These are phyloP conservation scores for Lontra canadensis DNA, from an alignment of 2,113 vertebrate species.

Conservation along the genomic window DNA sequence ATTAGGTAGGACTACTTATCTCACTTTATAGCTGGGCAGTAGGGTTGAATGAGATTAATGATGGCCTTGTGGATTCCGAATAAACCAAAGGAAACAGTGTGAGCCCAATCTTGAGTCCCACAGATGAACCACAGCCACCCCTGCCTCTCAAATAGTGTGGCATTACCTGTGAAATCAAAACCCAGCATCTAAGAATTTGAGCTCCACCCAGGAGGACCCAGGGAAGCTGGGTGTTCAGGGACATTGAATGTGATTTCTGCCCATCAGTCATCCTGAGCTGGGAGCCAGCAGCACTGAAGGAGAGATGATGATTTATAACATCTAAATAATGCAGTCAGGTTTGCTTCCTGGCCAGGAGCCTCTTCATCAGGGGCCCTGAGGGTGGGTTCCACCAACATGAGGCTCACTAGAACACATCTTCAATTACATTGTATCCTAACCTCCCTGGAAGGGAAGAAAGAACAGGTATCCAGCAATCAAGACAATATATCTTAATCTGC, in stretches of 20 bases:
- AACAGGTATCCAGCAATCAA: not conserved
- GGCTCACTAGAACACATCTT: not conserved
- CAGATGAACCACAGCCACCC: accelerated
- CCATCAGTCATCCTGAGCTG: not conserved
- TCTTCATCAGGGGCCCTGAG: not conserved
- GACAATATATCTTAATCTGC: conserved; percentile 16
- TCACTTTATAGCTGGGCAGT: not conserved
- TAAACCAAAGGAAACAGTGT: not conserved
- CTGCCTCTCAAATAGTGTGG: not conserved
- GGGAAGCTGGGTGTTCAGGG: not conserved
- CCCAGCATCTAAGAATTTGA: not conserved
- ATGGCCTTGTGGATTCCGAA: accelerated
- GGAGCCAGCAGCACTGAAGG: not conserved
- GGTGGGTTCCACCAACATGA: not conserved
- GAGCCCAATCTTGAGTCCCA: not conserved
- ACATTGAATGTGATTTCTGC: not conserved
- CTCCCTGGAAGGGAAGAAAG: not conserved
- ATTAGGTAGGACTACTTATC: not conserved
- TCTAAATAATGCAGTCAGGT: not conserved
- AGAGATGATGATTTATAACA: conserved; percentile 1
- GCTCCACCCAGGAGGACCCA: not conserved
- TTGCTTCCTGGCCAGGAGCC: not conserved
- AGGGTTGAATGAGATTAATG: not conserved
- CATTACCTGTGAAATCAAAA: not conserved
- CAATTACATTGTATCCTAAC: not conserved